These are phyloP conservation scores for Itoplectis maculator DNA, from an alignment of 2,888 invertebrate species.

Conservation along the genomic window DNA sequence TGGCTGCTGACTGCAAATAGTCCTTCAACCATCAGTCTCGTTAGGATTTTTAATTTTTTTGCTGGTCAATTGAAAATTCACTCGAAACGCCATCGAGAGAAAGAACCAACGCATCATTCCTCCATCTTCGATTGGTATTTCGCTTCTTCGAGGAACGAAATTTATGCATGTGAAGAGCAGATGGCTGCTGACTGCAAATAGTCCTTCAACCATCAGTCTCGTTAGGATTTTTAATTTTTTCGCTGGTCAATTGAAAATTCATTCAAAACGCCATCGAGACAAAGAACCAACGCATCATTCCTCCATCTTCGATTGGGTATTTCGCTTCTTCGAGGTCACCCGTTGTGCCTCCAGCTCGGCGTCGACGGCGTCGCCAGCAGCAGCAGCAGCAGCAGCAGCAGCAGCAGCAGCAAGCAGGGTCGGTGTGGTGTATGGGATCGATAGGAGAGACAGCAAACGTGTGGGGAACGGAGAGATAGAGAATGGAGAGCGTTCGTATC, in stretches of 20 bases:
- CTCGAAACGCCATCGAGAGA: background rate
- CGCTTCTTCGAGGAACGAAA: conserved; percentile 51
- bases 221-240: background rate
- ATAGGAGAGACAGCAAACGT: conserved; percentile 84
- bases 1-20: background rate
- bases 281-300: background rate
- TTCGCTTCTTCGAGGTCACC: conserved; percentile 70
- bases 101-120: too few species aligned
- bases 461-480: conserved; percentile 71
- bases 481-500: conserved; percentile 80
- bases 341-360: conserved; percentile 76
- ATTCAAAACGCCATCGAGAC: too few species aligned
- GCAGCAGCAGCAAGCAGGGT: too few species aligned
- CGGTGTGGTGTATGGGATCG: conserved; percentile 83
- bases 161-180: background rate
- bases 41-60: background rate
- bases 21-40: background rate
- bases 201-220: background rate
- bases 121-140: background rate
- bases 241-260: too few species aligned
- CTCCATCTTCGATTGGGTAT: conserved; percentile 2
- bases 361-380: conserved; percentile 57
- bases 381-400: too few species aligned
- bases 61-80: background rate
- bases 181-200: background rate